Base-by-base conservation (phyloP, 2,797 vertebrate species). In the Trematomus bernacchii region DNA sequence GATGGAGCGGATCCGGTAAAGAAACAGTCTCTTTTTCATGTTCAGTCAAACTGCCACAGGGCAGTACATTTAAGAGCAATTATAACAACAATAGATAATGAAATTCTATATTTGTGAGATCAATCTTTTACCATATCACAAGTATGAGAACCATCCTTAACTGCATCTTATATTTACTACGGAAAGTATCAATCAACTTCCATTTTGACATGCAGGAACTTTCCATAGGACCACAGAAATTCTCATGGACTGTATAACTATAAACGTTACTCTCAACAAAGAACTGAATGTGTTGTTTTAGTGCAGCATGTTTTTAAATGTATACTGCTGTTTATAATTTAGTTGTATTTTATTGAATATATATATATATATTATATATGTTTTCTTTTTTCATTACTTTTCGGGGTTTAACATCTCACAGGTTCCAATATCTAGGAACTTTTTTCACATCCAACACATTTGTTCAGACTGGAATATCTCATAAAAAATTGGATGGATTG, bases 61-160 rank as follows among this genome's bases (percentile, higher is more conserved):
- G 43, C 60, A 53, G 64, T 21, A 57, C 50, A 76, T 67, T 82
- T 63, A 67, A 62, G 61, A 4, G 21, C 23, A 78, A 80, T 81
- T 83, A 76, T 23, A 42, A 52, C 59, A 75, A 70, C 10, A n/a
- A 37, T 59, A 59, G 16, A 18, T 69, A 19, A 44, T 51, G 84
- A 80, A 82, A 89, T 6, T 6, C 6, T 81, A 87, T 84, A 83
- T 71, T 80, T 86, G 82, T 87, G 84, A 80, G 81, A 85, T 82
- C 53, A 10, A 11, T 57, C 27, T 66, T 64, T 60, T 4, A 21
- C 27, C 21, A 58, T 53, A 19, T 66, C 48, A 69, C 47, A 18
- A 3, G 6, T 46, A 55, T 76, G 50, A 68, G 63, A 82, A 61
- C 51, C 11, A 61, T 65, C 44, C 37, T 60, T 1, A 1, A 9